phyloP scores from a whole-genome alignment of 2,797 vertebrate species.

The Anabacerthia variegaticeps region DNA sequence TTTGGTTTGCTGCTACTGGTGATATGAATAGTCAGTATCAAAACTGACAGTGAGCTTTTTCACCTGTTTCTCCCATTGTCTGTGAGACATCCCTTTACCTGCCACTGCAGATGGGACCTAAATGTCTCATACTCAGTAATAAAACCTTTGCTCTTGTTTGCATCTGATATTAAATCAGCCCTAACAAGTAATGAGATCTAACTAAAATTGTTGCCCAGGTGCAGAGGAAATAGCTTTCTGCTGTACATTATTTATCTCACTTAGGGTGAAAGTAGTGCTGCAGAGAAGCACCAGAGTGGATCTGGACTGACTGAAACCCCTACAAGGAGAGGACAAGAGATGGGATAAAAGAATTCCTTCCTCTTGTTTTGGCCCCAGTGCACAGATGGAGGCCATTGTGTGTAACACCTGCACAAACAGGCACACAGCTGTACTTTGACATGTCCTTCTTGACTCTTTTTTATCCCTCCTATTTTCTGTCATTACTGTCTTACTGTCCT shows the following conservation, averaged over 20 bases:
- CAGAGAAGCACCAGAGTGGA: not conserved
- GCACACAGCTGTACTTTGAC: not conserved
- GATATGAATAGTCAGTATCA: not conserved
- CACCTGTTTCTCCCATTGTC: not conserved
- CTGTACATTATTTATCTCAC: not conserved
- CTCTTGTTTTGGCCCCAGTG: not conserved
- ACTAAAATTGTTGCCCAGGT: not conserved
- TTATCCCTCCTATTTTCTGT: not conserved
- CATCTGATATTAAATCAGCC: not conserved
- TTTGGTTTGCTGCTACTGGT: not conserved
- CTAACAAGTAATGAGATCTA: not conserved
- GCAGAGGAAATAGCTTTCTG: not conserved
- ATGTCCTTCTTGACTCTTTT: fast-evolving
- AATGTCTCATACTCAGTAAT: not conserved
- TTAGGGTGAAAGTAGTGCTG: not conserved
- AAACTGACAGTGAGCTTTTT: not conserved
- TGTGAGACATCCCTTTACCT: not conserved
- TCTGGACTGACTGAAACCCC: not conserved
- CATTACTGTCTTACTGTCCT: not conserved
- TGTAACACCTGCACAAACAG: not conserved
- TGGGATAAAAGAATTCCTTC: not conserved
- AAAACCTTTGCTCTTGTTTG: not conserved
- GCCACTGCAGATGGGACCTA: not conserved
- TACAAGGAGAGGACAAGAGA: not conserved
- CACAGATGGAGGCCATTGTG: not conserved